Evolutionary conservation across 2,888 invertebrate genomes (phyloP).

Genomic region (Anoplius nigerrimus): DNA sequence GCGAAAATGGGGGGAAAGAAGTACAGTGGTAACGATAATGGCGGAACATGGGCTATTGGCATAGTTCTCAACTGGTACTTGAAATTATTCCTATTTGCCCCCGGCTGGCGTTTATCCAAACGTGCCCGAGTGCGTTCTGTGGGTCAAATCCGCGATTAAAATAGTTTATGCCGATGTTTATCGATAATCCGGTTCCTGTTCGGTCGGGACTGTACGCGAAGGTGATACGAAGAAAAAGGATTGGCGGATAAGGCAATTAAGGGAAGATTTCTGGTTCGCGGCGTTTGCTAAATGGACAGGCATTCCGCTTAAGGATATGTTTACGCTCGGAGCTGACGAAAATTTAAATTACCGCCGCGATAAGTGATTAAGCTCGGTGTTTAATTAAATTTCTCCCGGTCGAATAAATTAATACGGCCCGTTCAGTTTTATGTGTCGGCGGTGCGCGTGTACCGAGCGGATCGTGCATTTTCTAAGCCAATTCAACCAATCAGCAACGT

Average conservation of each 20-base stretch:
- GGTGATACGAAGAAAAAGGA: background rate
- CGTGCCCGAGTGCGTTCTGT: conserved; percentile 8
- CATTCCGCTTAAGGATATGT: conserved; percentile 25
- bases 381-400: conserved; percentile 34
- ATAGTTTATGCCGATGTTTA: conserved; percentile 23
- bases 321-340: conserved; percentile 60
- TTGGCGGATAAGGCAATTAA: background rate
- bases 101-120: conserved; percentile 45
- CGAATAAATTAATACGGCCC: conserved; percentile 42
- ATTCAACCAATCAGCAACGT: conserved; percentile 40
- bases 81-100: conserved; percentile 50
- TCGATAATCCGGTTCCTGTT: conserved; percentile 13
- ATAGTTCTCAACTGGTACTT: conserved; percentile 53
- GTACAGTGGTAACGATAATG: conserved; percentile 52
- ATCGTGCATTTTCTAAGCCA: conserved; percentile 33
- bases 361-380: conserved; percentile 36
- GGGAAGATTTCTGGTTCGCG: conserved; percentile 9
- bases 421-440: conserved; percentile 34
- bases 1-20: conserved; percentile 42
- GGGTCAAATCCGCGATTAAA: conserved; percentile 6
- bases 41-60: conserved; percentile 54
- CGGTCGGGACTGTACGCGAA: too few species aligned
- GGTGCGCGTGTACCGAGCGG: conserved; percentile 15
- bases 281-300: conserved; percentile 26
- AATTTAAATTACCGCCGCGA: conserved; percentile 43